Evolutionary conservation across 2,888 invertebrate genomes (phyloP), one percentile per base, ranked within the genome.

Genomic region (Dioctria linearis): DNA sequence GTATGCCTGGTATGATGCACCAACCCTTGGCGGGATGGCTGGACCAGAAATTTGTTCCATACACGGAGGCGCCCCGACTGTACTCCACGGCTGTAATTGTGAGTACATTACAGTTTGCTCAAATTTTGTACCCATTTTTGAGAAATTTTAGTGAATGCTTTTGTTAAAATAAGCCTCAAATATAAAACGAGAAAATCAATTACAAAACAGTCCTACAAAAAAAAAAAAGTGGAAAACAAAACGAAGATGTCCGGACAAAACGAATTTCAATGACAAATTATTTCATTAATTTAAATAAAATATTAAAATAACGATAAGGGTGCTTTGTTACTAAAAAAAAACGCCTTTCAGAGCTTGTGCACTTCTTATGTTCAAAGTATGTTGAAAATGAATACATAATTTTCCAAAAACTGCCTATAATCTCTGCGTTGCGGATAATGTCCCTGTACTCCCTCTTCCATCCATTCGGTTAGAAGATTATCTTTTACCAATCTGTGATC

Each of bases 31-130:
- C 9, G 94, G 93, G 82, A 92, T 89, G 78, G 91, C 90, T 25
- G 93, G 91, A 0, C 92, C 91, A 0, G 92, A 90, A 40, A 92
- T 90, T 13, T 92, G 92, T 84, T 94, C 94, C 90, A 94, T 92
- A 84, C 91, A 92, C 13, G 93, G 91, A 80, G 90, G 90, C 8
- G 92, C 91, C n/a, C 67, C 90, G 81, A 92, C 91, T 42, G 92
- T 91, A 85, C 91, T 93, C 94, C 94, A 94, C 91, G 95, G 93
- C 91, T 95, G 94, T 83, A 95, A 91, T 94, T 95, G 95, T 13
- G 87, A 88, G 85, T 88, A 88, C 86, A 87, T 86, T 66, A 86
- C 85, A 69, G 85, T 86, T 84, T 86, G 83, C 80, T 85, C 82
- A 80, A 84, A 82, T 84, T 84, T 85, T 46, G 84, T 80, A 67